phyloP scores from a whole-genome alignment of 2,797 vertebrate species.

The Chloroceryle inda region DNA sequence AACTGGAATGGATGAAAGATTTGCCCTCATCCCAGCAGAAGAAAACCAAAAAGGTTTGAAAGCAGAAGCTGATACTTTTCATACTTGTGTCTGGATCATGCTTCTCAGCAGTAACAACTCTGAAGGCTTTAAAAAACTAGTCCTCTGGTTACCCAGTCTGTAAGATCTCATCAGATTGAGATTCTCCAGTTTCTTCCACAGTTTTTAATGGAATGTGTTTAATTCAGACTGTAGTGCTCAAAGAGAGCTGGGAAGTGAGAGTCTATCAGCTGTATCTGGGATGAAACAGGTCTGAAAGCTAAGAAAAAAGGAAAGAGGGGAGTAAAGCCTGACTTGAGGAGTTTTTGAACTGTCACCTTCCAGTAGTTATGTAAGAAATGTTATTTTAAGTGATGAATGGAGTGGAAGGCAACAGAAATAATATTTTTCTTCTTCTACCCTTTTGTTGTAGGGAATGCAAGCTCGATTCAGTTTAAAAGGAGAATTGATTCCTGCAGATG shows the following conservation, averaged over 20 bases:
- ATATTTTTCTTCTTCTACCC: neutral
- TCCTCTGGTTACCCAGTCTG: neutral
- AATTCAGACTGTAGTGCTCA: neutral
- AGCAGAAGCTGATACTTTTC: neutral
- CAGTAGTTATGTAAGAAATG: neutral
- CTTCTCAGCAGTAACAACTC: neutral
- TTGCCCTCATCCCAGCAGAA: constrained; percentile 84
- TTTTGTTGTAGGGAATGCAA: constrained; percentile 89
- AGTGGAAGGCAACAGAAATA: neutral
- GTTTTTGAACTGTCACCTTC: neutral
- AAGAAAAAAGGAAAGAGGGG: neutral
- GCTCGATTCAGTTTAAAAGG: constrained; percentile 94
- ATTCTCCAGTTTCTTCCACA: neutral
- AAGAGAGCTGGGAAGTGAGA: neutral
- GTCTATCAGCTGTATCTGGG: neutral
- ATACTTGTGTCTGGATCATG: neutral
- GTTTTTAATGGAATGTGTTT: neutral
- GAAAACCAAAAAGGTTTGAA: constrained; percentile 88
- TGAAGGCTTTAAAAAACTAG: neutral
- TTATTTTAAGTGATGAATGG: neutral
- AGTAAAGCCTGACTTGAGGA: neutral
- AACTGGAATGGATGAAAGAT: constrained; percentile 94
- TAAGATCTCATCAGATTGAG: neutral
- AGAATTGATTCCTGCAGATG: constrained; percentile 86
- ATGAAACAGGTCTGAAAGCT: neutral